Evolutionary conservation across 2,797 vertebrate genomes (phyloP), one percentile per base, ranked within the genome.

Genomic region (Poecile montanus): DNA sequence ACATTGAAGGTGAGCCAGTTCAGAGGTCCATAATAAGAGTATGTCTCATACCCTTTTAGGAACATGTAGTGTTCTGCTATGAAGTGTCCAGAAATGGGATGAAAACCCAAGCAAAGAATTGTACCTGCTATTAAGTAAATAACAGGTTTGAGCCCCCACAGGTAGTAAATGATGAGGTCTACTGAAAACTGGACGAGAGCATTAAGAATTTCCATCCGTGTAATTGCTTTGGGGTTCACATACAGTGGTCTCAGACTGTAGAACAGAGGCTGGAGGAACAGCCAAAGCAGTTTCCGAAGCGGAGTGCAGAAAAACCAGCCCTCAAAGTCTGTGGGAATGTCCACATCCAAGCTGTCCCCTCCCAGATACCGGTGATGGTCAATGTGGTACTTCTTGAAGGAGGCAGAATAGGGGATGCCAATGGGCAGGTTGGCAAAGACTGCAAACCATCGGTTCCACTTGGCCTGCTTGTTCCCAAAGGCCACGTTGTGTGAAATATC

Each of bases 31-130:
- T 99, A 99, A 90, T 99, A 99, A 11, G 99, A 99, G 97, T 99
- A 99, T 3, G 99, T 99, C 98, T 99, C 99, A 3, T 99, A 98
- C 72, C 99, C 99, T 97, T 99, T 99, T 91, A 98, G 85, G 92
- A 99, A 99, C 99, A 99, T 99, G 95, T 99, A 99, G 97, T 99
- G 99, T 91, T 99, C 99, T 4, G 99, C 99, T 88, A 99, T 99
- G 57, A 99, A 99, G 94, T 99, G 99, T 93, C 99, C 99, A 13
- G 99, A 99, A 96, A 99, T 99, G 53, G 99, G 99, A 96, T 99
- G 99, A 60, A 99, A 93, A 40, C 99, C 99, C 98, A 99, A 98
- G 88, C 99, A 98, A 77, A 99, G 97, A 12, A 99, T 71, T 11
- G 98, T 97, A 81, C 99, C 99, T n/a, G 98, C 98, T 88, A 99